Conservation (phyloP, 1,140 invertebrate genomes). For the Maconellicoccus hirsutus region DNA sequence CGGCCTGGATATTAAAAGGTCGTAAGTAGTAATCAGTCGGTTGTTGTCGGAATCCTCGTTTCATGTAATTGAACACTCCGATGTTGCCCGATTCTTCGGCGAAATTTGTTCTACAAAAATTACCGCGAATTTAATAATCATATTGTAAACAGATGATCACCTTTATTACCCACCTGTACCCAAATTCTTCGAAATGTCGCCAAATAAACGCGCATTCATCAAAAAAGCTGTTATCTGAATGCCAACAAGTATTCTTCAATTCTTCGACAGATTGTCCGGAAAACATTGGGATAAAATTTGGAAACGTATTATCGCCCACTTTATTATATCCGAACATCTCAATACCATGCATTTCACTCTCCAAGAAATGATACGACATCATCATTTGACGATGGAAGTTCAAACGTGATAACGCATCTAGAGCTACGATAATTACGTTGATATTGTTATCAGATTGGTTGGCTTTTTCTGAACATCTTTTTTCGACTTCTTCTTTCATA, state of each 20-base stretch:
- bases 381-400: conserved; percentile 46
- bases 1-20: conserved; percentile 35
- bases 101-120: conserved; percentile 38
- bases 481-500: not conserved
- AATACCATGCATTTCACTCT: conserved; percentile 32
- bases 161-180: not conserved
- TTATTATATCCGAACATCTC: conserved; percentile 38
- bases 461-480: conserved; percentile 25
- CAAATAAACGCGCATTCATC: conserved; percentile 47
- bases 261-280: conserved; percentile 31
- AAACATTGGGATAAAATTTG: conserved; percentile 37
- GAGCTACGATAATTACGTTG: conserved; percentile 55
- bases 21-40: conserved; percentile 40
- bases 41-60: conserved; percentile 35
- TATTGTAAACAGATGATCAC: no score
- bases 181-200: conserved; percentile 39
- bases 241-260: conserved; percentile 32
- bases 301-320: conserved; percentile 39
- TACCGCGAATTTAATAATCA: no score
- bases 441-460: conserved; percentile 34
- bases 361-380: conserved; percentile 37
- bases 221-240: conserved; percentile 35
- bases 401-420: conserved; percentile 46
- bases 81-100: conserved; percentile 37
- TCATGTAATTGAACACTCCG: conserved; percentile 37